phyloP scores from a whole-genome alignment of 2,797 vertebrate genomes.

The Falco naumanni region DNA sequence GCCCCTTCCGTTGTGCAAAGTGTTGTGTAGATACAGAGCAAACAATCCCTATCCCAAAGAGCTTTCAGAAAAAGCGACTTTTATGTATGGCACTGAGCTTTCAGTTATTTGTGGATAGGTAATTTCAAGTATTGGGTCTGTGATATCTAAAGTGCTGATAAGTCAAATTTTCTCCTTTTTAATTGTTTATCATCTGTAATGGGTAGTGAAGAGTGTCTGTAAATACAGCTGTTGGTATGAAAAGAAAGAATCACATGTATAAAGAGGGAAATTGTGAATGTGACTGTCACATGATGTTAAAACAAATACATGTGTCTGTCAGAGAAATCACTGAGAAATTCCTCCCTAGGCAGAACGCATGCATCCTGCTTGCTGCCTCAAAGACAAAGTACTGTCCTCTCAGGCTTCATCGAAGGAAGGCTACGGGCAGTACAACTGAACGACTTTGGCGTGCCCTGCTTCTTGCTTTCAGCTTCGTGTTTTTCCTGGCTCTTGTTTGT shows the following conservation, averaged over 20 bases:
- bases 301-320: not conserved
- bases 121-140: not conserved
- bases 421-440: not conserved
- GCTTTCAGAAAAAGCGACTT: not conserved
- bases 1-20: accelerated
- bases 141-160: not conserved
- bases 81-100: not conserved
- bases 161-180: not conserved
- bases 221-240: not conserved
- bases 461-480: not conserved
- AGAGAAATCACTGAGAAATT: not conserved
- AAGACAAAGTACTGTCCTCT: not conserved
- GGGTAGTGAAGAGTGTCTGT: not conserved
- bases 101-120: not conserved
- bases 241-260: not conserved
- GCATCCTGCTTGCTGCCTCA: not conserved
- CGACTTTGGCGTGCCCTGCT: not conserved
- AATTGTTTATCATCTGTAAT: not conserved
- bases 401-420: not conserved
- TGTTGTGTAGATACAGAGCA: not conserved
- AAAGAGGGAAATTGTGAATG: not conserved
- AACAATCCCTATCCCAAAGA: not conserved
- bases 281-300: not conserved
- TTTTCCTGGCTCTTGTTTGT: not conserved
- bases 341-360: not conserved